Base-by-base conservation (phyloP, 1,140 invertebrate genomes). In the Carposina sasakii region DNA sequence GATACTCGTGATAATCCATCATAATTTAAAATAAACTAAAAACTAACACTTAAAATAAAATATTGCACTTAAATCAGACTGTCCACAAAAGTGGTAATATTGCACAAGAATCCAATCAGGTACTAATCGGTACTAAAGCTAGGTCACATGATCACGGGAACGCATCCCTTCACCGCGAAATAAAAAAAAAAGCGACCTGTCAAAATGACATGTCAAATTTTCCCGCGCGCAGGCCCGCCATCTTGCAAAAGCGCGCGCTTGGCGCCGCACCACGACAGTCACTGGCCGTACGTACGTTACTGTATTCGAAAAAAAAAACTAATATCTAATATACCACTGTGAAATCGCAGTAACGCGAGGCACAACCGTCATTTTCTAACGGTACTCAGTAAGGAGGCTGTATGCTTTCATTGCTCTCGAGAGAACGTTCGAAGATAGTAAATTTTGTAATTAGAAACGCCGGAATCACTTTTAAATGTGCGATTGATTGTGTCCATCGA, bases 1-100 rank as follows among this genome's bases (percentile, higher is more conserved):
- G 75, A 54, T 81, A 81, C 52, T 81, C 77, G 36, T 71, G 68
- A 36, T 76, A 66, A 74, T 81, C 77, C 77, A 81, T 81, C 52
- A 62, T 61, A 43, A 24, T 55, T 23, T 43, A 49, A 17, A 48
- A 51, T 54, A 61, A 62, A 61, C 50, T 39, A 48, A 36, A 58
- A 56, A 59, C 43, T 57, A 34, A 52, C 52, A 56, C 28, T 59
- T 53, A 54, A 48, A 55, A 60, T 20, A 62, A 56, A 60, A 71
- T 75, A 81, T 77, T 81, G 72, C 76, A 79, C 74, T 57, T 62
- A 54, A 63, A 48, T 73, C 72, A 78, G 71, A 79, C 73, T 74
- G 63, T 66, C 71, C 74, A 76, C 66, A 41, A 39, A 17, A 30
- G 65, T 73, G 66, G 64, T 54, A n/a, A 60, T 78, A 78, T 78